These are phyloP conservation scores for Heliconius ethilla DNA, from an alignment of 2,888 invertebrate genomes.

Conservation along the genomic window DNA sequence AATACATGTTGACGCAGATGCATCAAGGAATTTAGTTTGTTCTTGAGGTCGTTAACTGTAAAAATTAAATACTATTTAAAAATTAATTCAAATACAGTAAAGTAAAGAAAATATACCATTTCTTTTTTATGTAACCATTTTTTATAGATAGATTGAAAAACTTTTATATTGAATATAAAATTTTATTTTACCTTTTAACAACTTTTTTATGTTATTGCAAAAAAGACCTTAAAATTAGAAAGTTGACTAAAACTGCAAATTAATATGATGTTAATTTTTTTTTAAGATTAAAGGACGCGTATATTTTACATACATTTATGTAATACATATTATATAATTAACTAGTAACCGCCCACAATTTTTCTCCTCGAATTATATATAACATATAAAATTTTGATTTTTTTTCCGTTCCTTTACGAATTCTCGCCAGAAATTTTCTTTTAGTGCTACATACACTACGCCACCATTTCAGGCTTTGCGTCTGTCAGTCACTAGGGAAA, in stretches of 20 bases:
- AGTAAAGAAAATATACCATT: neutral
- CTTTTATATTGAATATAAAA: too few relatives aligned
- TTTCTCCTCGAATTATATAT: too few relatives aligned
- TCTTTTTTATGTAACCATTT: slow-evolving; percentile 2
- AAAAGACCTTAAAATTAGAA: neutral
- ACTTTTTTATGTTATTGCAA: neutral
- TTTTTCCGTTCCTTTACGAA: too few relatives aligned
- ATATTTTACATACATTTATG: too few relatives aligned
- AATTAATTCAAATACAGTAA: slow-evolving; percentile 6
- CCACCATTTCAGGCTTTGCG: neutral
- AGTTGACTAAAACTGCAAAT: neutral
- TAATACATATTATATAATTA: too few relatives aligned
- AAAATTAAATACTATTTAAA: neutral
- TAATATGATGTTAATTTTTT: neutral
- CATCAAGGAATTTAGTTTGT: slow-evolving; percentile 46
- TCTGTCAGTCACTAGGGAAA: neutral
- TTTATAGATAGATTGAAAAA: neutral
- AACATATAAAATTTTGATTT: too few relatives aligned
- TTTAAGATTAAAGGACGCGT: too few relatives aligned
- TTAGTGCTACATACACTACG: too few relatives aligned
- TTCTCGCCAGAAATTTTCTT: too few relatives aligned
- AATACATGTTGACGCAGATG: slow-evolving; percentile 50
- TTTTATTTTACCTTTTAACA: neutral
- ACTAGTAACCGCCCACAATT: too few relatives aligned
- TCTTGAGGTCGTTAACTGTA: slow-evolving; percentile 32